Percentiles rank a stretch among this genome's conserved stretches.
These are phyloP conservation scores for Sebastiscus albofasciatus DNA, from an alignment of 2,797 vertebrate species.

Conservation along the genomic window DNA sequence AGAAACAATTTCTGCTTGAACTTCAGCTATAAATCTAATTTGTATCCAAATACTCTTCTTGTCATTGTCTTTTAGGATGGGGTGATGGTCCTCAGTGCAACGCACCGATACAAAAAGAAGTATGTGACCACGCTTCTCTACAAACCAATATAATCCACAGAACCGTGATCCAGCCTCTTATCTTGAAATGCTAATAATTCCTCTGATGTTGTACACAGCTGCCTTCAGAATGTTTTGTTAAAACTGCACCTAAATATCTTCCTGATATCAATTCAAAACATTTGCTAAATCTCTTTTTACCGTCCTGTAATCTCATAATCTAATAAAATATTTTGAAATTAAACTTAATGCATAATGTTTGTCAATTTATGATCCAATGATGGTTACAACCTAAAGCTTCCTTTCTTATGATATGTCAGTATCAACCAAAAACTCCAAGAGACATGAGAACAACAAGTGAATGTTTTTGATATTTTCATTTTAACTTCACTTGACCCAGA, in stretches of 20 bases:
- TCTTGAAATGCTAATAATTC: neutral
- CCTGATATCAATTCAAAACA: neutral
- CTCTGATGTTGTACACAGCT: constrained; percentile 7
- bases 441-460: neutral
- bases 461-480: neutral
- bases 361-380: neutral
- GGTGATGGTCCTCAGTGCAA: constrained; percentile 98
- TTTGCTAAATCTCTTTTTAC: neutral
- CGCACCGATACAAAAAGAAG: constrained; percentile 97
- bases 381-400: neutral
- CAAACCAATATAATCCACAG: constrained; percentile 91
- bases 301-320: neutral
- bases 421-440: neutral
- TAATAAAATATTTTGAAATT: neutral
- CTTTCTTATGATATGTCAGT: neutral
- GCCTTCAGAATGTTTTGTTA: constrained; percentile 3
- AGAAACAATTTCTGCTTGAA: neutral
- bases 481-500: neutral
- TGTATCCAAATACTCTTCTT: neutral
- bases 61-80: constrained; percentile 86
- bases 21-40: neutral
- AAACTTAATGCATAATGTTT: neutral
- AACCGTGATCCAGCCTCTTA: neutral
- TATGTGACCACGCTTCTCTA: constrained; percentile 97
- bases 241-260: constrained; percentile 5